These are phyloP conservation scores for Caloenas nicobarica DNA, from an alignment of 2,113 vertebrate species.

Conservation along the genomic window DNA sequence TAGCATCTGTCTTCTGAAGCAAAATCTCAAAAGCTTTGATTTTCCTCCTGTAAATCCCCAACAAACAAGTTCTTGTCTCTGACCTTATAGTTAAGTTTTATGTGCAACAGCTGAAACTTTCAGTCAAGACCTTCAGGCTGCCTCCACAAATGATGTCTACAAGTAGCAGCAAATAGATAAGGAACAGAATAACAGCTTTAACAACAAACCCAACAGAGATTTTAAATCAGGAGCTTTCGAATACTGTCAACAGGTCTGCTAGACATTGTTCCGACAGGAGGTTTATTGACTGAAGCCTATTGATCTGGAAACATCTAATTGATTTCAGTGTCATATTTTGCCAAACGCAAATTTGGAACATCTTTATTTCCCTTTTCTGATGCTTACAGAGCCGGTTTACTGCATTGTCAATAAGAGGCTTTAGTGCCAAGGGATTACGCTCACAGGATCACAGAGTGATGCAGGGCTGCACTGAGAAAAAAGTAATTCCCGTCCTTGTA, in stretches of 20 bases:
- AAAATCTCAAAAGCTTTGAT: slow-evolving; percentile 27
- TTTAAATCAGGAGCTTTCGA: neutral
- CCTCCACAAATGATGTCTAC: neutral
- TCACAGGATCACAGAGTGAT: slow-evolving; percentile 40
- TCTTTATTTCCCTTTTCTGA: slow-evolving; percentile 47
- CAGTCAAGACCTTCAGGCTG: neutral
- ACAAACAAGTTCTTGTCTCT: neutral
- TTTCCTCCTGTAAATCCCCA: neutral
- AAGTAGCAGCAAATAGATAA: slow-evolving; percentile 23
- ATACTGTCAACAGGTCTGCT: slow-evolving; percentile 15
- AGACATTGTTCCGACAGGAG: neutral
- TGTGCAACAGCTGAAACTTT: slow-evolving; percentile 22
- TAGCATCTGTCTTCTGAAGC: neutral
- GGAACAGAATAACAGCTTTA: neutral
- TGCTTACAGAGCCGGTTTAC: slow-evolving; percentile 30
- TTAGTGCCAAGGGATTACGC: slow-evolving; percentile 57
- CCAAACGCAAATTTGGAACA: slow-evolving; percentile 22
- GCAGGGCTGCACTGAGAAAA: slow-evolving; percentile 23
- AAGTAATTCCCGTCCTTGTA: slow-evolving; percentile 35
- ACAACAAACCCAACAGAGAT: neutral
- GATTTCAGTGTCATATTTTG: slow-evolving; percentile 32
- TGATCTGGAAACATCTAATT: slow-evolving; percentile 18
- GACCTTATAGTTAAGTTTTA: slow-evolving; percentile 28
- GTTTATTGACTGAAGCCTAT: neutral
- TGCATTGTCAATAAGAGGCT: slow-evolving; percentile 60